Percentiles rank a stretch among this genome's conserved stretches.
These are phyloP conservation scores for Elachura formosa DNA, from an alignment of 2,113 vertebrate genomes.

Conservation along the genomic window DNA sequence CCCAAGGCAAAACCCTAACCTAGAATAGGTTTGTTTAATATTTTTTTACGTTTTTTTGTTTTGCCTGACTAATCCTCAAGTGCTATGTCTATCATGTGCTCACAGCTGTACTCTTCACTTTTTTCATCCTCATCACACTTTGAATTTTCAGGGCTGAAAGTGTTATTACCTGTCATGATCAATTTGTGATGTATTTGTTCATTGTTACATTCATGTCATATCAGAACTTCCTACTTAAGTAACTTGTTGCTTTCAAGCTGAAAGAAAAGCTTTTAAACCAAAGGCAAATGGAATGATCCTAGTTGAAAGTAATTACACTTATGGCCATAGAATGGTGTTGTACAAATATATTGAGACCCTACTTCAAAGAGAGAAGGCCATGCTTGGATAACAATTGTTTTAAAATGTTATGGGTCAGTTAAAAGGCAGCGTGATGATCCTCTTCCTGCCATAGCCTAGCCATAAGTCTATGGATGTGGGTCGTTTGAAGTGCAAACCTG, in stretches of 20 bases:
- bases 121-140: background rate
- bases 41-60: background rate
- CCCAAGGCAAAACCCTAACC: background rate
- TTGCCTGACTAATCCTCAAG: background rate
- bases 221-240: background rate
- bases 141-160: background rate
- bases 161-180: background rate
- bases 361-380: background rate
- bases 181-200: background rate
- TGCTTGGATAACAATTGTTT: background rate
- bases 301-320: background rate
- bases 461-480: background rate
- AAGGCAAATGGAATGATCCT: background rate
- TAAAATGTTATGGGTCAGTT: background rate
- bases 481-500: background rate
- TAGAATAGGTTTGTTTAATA: background rate
- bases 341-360: background rate
- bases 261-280: background rate
- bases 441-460: background rate
- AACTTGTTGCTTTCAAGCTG: background rate
- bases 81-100: background rate
- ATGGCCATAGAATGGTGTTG: background rate
- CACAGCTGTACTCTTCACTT: background rate
- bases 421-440: accelerated
- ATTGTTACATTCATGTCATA: background rate